Evolutionary conservation across 2,113 vertebrate genomes (phyloP).

Genomic region (Pristiophorus japonicus): DNA sequence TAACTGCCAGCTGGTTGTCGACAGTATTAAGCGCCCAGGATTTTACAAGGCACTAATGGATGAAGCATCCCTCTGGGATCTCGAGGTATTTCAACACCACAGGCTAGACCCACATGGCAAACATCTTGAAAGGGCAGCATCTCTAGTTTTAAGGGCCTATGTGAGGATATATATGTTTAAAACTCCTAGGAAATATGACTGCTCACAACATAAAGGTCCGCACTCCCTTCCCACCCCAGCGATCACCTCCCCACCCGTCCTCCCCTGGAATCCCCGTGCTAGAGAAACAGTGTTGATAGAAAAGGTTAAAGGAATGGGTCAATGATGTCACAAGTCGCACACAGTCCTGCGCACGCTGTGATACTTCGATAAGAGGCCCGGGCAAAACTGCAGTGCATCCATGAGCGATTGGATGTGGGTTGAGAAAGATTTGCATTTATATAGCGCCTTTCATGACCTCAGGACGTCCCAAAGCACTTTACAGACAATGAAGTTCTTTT

Average conservation of each 20-base stretch:
- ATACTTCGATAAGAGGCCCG: too few relatives aligned
- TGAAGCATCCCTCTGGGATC: neutral
- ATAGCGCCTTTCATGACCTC: neutral
- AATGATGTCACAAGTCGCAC: neutral
- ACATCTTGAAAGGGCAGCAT: neutral
- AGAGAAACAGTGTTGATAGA: neutral
- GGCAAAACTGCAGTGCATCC: neutral
- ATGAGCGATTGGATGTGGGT: neutral
- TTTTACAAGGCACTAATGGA: constrained; percentile 19
- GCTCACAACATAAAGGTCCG: neutral
- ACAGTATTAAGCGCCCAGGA: neutral
- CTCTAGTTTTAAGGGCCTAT: neutral
- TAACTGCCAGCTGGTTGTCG: constrained; percentile 19
- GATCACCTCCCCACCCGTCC: neutral
- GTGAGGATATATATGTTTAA: neutral
- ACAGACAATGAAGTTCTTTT: neutral
- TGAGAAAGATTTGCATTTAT: neutral
- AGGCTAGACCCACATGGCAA: neutral
- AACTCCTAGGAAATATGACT: neutral
- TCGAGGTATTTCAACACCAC: neutral
- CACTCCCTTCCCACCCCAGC: too few relatives aligned
- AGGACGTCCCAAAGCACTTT: neutral
- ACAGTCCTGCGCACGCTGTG: neutral
- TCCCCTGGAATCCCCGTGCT: neutral
- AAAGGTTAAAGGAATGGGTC: neutral